Conservation (phyloP, 2,888 invertebrate species). For the Habroteleia sp. region DNA sequence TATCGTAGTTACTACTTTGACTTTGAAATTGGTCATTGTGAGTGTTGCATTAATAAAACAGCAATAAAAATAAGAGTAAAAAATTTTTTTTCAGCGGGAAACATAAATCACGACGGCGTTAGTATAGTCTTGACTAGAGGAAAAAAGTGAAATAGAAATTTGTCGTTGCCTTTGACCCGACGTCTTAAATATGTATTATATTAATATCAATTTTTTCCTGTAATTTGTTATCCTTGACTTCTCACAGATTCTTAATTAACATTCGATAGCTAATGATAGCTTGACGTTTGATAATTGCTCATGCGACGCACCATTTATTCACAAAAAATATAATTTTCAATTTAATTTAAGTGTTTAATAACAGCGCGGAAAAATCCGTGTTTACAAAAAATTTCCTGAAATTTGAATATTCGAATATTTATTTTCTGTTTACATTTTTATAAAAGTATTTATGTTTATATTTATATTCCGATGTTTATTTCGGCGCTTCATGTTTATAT, state of each 20-base stretch:
- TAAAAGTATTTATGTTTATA: too few species aligned
- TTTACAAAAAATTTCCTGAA: background rate
- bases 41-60: too few species aligned
- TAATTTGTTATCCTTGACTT: slow-evolving; percentile 35
- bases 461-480: too few species aligned
- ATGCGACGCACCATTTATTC: slow-evolving; percentile 7
- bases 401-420: slow-evolving; percentile 2
- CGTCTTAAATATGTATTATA: slow-evolving; percentile 24
- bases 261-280: slow-evolving; percentile 37
- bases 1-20: too few species aligned
- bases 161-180: slow-evolving; percentile 18
- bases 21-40: background rate
- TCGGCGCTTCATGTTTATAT: too few species aligned
- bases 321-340: slow-evolving; percentile 17
- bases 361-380: slow-evolving; percentile 4
- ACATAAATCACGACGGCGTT: slow-evolving; percentile 10
- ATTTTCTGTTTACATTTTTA: background rate
- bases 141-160: slow-evolving; percentile 20
- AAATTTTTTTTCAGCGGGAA: background rate
- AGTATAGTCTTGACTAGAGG: background rate
- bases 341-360: slow-evolving; percentile 18
- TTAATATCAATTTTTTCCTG: slow-evolving; percentile 29
- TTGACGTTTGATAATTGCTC: slow-evolving; percentile 28
- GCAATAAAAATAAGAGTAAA: background rate
- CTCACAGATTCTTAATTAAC: slow-evolving; percentile 31